Conservation (phyloP, 2,888 invertebrate genomes). For the Crepidodera aurea region DNA sequence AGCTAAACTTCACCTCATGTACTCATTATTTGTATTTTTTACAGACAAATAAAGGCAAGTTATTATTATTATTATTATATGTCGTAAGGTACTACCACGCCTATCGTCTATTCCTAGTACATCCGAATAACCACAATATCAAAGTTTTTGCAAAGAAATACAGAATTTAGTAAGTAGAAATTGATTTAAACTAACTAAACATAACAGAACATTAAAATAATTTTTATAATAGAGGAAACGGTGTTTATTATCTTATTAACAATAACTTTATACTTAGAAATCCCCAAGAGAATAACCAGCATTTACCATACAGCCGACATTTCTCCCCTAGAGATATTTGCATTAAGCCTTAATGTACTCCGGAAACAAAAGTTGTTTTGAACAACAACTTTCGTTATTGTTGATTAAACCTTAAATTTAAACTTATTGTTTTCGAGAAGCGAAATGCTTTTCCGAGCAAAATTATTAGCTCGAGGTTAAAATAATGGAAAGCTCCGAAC, state of each 20-base stretch:
- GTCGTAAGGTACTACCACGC: no score
- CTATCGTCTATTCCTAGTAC: no score
- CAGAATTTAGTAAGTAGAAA: no score
- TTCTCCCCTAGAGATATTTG: slow-evolving; percentile 23
- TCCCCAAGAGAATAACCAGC: slow-evolving; percentile 6
- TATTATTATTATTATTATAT: no score
- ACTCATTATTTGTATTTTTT: no score
- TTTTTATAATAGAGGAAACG: not conserved
- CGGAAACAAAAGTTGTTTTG: slow-evolving; percentile 26
- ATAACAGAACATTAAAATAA: no score
- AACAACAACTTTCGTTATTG: slow-evolving; percentile 30
- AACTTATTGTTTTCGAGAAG: slow-evolving; percentile 26
- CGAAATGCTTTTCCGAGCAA: not conserved
- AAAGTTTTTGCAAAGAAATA: no score
- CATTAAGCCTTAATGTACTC: slow-evolving; percentile 15
- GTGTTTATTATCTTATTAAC: slow-evolving; percentile 1
- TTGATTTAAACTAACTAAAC: no score
- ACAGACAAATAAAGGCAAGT: no score
- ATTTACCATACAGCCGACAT: slow-evolving; percentile 14
- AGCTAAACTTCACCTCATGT: no score
- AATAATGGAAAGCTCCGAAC: slow-evolving; percentile 2
- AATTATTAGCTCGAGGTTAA: slow-evolving; percentile 13
- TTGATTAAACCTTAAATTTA: slow-evolving; percentile 28
- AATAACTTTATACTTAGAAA: slow-evolving; percentile 5
- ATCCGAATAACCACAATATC: no score